Base-by-base conservation (phyloP, 2,888 invertebrate species). In the Drosophila neonasuta region DNA sequence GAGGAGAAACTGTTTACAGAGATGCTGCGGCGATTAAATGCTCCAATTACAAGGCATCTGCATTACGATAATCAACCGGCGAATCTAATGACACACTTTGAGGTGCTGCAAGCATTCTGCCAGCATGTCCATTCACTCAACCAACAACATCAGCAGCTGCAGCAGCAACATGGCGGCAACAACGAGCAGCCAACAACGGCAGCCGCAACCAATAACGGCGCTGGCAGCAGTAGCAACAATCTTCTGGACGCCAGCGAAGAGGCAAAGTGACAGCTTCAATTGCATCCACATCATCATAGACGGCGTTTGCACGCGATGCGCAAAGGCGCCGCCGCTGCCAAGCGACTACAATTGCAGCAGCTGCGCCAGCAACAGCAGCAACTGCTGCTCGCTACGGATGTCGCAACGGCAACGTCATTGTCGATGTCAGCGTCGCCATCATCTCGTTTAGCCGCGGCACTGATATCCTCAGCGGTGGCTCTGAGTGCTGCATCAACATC, bases 1-100 rank as follows among this genome's bases (percentile, higher is more conserved):
- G 97, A 97, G 91, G 96, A 97, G 90, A 94, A 93, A 79, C 91
- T 92, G 0, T 97, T 97, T 91, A 93, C 94, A 1, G 92, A 93
- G 29, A 91, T 93, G 75, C 92, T 97, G 50, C 92, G 92, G 77
- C 92, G 93, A 77, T 90, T 95, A 2, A 95, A 94, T 46, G 94
- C 94, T 3, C 93, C 93, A 71, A 93, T 96, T 52, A 89, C 92
- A 10, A 92, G 94, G 42, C 92, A 91, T 62, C 89, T 94, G 62
- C 95, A 95, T 89, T 95, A 95, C 88, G 91, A 91, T 46, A 91
- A 90, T 70, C 91, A 90, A 78, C 89, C 90, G 39, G 90, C 91
- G 32, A 91, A 94, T 56, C 92, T 97, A 46, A 93, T 93, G 86
- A 94, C 93, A 84, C 97, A 97, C 92, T 97, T 97, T 91, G 93